Evolutionary conservation across 2,797 vertebrate species (phyloP).

Genomic region (Sus cebifrons): DNA sequence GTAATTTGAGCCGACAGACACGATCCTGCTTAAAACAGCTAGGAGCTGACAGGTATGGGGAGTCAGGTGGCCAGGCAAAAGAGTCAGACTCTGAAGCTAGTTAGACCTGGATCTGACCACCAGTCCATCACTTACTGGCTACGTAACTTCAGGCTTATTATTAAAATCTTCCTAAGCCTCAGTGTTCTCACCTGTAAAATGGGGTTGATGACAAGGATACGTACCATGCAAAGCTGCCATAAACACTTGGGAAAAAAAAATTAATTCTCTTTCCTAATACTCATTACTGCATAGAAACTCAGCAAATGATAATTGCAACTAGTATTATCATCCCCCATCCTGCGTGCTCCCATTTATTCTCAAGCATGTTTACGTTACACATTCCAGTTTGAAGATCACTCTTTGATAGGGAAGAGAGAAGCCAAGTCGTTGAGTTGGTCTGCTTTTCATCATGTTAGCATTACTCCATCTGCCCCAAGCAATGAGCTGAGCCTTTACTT

Average conservation of each 20-base stretch:
- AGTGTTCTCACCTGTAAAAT: slow-evolving; percentile 4
- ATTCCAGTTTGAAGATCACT: slow-evolving; percentile 72
- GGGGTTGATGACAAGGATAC: background rate
- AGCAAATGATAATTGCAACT: background rate
- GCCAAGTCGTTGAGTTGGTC: slow-evolving; percentile 65
- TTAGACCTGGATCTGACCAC: background rate
- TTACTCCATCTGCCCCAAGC: slow-evolving; percentile 59
- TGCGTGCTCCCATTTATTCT: slow-evolving; percentile 44
- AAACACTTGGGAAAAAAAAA: background rate
- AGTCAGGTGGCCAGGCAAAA: background rate
- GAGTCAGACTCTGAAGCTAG: background rate
- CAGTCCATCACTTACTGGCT: background rate
- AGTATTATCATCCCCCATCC: slow-evolving; percentile 5
- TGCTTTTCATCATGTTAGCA: slow-evolving; percentile 63
- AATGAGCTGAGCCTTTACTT: slow-evolving; percentile 56
- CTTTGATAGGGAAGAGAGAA: slow-evolving; percentile 58
- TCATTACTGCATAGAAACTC: slow-evolving; percentile 38
- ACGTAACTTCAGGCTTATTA: background rate
- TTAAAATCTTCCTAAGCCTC: slow-evolving; percentile 3
- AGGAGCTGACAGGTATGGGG: background rate
- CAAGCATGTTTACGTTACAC: slow-evolving; percentile 63
- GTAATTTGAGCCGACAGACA: slow-evolving; percentile 19
- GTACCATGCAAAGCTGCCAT: background rate
- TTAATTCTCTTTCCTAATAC: background rate
- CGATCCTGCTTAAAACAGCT: slow-evolving; percentile 44